Evolutionary conservation across 2,113 vertebrate genomes (phyloP), one percentile per base, ranked within the genome.

Genomic region (Rhynchomys soricoides): DNA sequence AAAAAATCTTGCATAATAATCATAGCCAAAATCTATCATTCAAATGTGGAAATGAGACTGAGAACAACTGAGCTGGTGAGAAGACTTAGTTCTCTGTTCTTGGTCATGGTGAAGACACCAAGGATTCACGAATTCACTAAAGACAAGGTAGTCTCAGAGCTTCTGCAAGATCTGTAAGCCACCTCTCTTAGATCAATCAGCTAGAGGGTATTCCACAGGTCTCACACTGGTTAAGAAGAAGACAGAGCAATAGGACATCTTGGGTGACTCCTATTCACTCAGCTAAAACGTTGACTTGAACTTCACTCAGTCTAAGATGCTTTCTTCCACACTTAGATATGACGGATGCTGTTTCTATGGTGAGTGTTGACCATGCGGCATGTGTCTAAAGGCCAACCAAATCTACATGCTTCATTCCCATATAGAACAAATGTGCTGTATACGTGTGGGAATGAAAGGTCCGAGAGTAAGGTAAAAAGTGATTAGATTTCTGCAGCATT

Each of bases 181-280:
- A 1, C 6, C 50, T n/a, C 15, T 89, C 66, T 79, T 31, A 48
- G n/a, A n/a, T 37, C 12, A 17, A n/a, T 37, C 12, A 17, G 16
- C 31, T 22, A 48, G 26, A 74, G 13, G 19, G 26, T 11, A 66
- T 26, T 31, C 40, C 68, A 48, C 7, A 62, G 0, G 6, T 87
- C 62, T 59, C 59, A 16, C 64, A 24, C 22, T 43, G 37, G 12
- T 11, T n/a, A 12, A 71, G 19, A 43, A 24, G 45, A 79, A 19
- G 66, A 31, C 15, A 43, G 26, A 10, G n/a, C 0, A 17, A 55
- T 1, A 37, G 7, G 48, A 73, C 7, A 1, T 8, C 21, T 68
- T 77, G 78, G 45, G 5, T 57, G 43, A 66, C 22, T 71, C 37
- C 19, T 43, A 29, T 29, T 73, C 81, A 11, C 13, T 50, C 13